These are phyloP conservation scores for Trachops cirrhosus DNA, from an alignment of 2,797 vertebrate species.

Conservation along the genomic window DNA sequence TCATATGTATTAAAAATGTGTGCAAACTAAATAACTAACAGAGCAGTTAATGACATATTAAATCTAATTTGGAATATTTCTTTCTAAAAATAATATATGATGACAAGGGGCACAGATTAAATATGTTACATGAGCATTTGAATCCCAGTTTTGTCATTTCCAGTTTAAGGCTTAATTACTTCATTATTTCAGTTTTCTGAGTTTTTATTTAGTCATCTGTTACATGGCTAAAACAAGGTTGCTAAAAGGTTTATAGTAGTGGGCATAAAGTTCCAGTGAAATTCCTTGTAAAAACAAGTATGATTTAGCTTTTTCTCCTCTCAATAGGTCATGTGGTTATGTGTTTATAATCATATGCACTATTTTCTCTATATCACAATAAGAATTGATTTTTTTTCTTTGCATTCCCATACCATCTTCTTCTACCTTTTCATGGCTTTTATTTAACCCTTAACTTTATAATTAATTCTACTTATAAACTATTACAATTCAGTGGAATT, in stretches of 20 bases:
- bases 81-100: neutral
- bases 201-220: neutral
- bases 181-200: neutral
- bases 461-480: conserved; percentile 2
- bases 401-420: neutral
- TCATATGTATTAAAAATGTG: neutral
- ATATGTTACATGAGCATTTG: neutral
- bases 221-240: neutral
- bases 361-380: neutral
- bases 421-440: neutral
- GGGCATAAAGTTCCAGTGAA: neutral
- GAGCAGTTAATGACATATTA: neutral
- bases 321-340: neutral
- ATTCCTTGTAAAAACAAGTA: neutral
- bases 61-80: neutral
- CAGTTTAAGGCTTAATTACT: neutral
- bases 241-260: neutral
- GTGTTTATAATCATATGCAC: neutral
- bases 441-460: neutral
- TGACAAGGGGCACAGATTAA: neutral
- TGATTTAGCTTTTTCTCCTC: neutral
- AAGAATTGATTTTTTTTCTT: neutral
- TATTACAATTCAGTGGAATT: neutral
- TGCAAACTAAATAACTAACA: neutral
- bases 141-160: neutral